These are phyloP conservation scores for Chaenocephalus aceratus DNA, from an alignment of 2,113 vertebrate species.

Conservation along the genomic window DNA sequence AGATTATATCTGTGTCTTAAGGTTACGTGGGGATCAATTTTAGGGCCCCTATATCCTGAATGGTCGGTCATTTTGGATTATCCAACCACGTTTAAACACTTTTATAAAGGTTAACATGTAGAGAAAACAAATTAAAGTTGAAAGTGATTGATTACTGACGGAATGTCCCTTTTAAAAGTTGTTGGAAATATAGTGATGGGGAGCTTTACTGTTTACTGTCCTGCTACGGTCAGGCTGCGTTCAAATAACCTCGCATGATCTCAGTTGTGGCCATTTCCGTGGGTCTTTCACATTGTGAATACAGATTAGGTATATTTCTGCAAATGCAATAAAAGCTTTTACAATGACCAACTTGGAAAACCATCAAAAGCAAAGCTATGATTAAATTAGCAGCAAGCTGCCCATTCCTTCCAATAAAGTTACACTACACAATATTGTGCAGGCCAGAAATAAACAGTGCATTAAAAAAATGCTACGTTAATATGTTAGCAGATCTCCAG, in stretches of 20 bases:
- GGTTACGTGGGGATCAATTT: not conserved
- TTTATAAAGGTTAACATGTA: no score
- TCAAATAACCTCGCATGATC: not conserved
- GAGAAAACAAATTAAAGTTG: not conserved
- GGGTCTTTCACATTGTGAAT: no score
- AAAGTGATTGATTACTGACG: not conserved
- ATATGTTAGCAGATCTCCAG: fast-evolving
- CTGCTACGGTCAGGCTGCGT: constrained; percentile 3
- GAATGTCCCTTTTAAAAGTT: not conserved
- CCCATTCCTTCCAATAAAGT: not conserved
- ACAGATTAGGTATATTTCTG: not conserved
- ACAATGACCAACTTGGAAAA: not conserved
- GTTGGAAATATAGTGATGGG: not conserved
- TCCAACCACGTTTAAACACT: not conserved
- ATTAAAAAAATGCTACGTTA: not conserved
- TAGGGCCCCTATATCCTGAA: not conserved
- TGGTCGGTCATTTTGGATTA: not conserved
- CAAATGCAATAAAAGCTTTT: not conserved
- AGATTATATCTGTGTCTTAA: not conserved
- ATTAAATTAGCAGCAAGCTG: not conserved
- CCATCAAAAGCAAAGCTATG: not conserved
- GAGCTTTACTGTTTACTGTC: not conserved
- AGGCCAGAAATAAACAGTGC: not conserved
- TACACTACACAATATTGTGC: not conserved
- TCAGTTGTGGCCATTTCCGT: not conserved